Conservation (phyloP, 2,888 invertebrate genomes). For the Gymnocheta viridis region DNA sequence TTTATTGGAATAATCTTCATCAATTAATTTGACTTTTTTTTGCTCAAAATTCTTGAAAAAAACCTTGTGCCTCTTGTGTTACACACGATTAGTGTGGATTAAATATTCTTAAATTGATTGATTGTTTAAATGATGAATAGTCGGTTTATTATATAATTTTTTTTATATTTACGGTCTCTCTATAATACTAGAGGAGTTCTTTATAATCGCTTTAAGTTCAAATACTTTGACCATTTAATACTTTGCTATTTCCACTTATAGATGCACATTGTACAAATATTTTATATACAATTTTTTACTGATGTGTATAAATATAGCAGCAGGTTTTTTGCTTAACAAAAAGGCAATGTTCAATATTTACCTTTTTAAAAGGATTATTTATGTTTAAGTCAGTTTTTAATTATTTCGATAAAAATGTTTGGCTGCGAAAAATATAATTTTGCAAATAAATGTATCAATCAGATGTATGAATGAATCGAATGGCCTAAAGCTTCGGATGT, state of each 20-base stretch:
- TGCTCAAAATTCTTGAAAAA: slow-evolving; percentile 3
- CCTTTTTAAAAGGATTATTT: too few species aligned
- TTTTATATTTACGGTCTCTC: slow-evolving; percentile 12
- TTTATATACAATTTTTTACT: neutral
- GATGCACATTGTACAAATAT: neutral
- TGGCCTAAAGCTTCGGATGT: too few species aligned
- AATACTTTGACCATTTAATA: slow-evolving; percentile 52
- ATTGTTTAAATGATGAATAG: slow-evolving; percentile 80
- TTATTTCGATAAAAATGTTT: too few species aligned
- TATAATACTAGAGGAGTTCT: slow-evolving; percentile 21
- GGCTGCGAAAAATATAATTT: too few species aligned
- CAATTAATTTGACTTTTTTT: slow-evolving; percentile 41
- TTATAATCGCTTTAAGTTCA: slow-evolving; percentile 55
- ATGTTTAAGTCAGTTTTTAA: too few species aligned
- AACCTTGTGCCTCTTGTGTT: slow-evolving; percentile 72
- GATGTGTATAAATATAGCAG: slow-evolving; percentile 9
- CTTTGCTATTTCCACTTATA: slow-evolving; percentile 1
- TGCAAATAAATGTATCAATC: too few species aligned
- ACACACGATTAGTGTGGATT: slow-evolving; percentile 77
- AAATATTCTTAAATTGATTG: slow-evolving; percentile 80
- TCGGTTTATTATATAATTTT: slow-evolving; percentile 68
- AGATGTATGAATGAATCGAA: too few species aligned
- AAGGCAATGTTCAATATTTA: too few species aligned
- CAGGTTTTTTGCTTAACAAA: neutral
- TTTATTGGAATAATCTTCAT: slow-evolving; percentile 19